A percentile compares a stretch with the other conserved stretches of the same genome.
Conservation (phyloP, 1,140 invertebrate species). For the Drosophila neocordata region DNA sequence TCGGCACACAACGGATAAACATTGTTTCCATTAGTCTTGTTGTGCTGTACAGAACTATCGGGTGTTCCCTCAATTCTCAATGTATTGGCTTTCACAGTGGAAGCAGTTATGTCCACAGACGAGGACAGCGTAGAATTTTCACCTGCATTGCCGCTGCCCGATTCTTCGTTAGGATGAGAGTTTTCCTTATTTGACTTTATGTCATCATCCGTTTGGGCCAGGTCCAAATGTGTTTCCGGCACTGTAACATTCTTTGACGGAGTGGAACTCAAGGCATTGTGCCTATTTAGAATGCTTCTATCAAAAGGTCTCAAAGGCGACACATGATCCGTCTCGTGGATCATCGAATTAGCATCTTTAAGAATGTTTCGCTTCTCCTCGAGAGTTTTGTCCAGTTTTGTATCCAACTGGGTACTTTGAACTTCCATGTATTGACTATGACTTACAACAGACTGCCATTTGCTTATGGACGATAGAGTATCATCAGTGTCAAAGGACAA, state of each 20-base stretch:
- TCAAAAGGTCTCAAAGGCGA: slow-evolving; percentile 68
- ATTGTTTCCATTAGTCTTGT: slow-evolving; percentile 35
- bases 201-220: slow-evolving; percentile 10
- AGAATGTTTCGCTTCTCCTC: slow-evolving; percentile 52
- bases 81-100: slow-evolving; percentile 63
- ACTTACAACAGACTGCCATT: slow-evolving; percentile 60
- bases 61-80: slow-evolving; percentile 39
- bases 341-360: slow-evolving; percentile 27
- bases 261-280: slow-evolving; percentile 69
- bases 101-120: slow-evolving; percentile 44
- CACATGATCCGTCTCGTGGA: slow-evolving; percentile 29
- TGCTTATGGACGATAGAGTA: slow-evolving; percentile 47
- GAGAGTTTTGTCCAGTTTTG: slow-evolving; percentile 21
- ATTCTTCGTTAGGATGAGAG: slow-evolving; percentile 37
- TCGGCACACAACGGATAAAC: slow-evolving; percentile 61
- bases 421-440: slow-evolving; percentile 59
- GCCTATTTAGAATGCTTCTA: slow-evolving; percentile 56
- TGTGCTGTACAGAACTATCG: slow-evolving; percentile 45
- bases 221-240: neutral
- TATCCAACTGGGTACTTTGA: slow-evolving; percentile 49
- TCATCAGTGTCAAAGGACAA: slow-evolving; percentile 72
- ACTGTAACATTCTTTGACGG: slow-evolving; percentile 49
- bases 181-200: slow-evolving; percentile 60
- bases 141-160: neutral
- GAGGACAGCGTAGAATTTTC: slow-evolving; percentile 66